Evolutionary conservation across 2,888 invertebrate species (phyloP), one percentile per base, ranked within the genome.

Genomic region (Empis stercorea): DNA sequence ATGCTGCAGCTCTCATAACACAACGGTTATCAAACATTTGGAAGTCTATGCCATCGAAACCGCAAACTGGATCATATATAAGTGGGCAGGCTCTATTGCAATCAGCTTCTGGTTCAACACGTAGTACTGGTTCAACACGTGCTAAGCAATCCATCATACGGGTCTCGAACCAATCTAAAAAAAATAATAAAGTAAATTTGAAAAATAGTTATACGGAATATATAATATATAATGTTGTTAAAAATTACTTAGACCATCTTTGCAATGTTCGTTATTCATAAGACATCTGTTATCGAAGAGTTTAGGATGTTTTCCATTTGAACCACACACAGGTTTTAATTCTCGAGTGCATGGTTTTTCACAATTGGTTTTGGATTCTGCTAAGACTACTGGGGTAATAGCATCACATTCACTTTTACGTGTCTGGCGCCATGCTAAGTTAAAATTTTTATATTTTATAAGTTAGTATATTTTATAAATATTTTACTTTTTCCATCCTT

Each of bases 1-100:
- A 43, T 16, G 15, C 11, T 32, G 43, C 39, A 34, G 37, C 42
- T 14, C 32, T 13, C 32, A 47, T 17, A 7, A 43, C 3, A 34
- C 47, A 47, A 1, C 13, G 2, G 30, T 47, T 47, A 2, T 10
- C 10, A 9, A 47, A 47, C 1, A 43, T 23, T 47, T 39, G 39
- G 27, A 15, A 34, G 5, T 20, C 10, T 20, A 39, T 7, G 10
- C 47, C 43, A 32, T 47, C 23, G 13, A 20, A 30, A 20, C 47
- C 47, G 42, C 44, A 2, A 43, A 44, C 1, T 20, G 40, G 40
- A 6, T 6, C 7, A 40, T 40, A 40, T 2, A 40, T 40, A 13
- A 40, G 75, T 75, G 51, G 78, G 80, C 20, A 65, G 80, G 10
- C 77, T 30, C 30, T 42, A 3, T 5, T 5, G 9, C 30, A 42